These are phyloP conservation scores for Rhabdornis inornatus DNA, from an alignment of 2,113 vertebrate genomes.

Conservation along the genomic window DNA sequence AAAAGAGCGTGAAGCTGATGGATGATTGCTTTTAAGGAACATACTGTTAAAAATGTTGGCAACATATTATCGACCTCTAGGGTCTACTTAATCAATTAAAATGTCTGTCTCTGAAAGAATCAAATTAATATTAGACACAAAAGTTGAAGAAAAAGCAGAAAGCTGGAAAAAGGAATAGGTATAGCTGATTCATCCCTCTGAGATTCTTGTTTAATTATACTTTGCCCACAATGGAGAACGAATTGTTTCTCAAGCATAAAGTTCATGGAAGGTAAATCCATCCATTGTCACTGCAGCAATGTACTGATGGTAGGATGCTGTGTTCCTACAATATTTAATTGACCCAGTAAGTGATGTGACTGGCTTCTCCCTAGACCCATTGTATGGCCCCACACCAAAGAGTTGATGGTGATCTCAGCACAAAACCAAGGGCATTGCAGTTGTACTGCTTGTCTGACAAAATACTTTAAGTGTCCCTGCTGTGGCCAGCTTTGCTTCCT, in stretches of 20 bases:
- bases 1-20: not conserved
- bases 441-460: not conserved
- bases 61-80: not conserved
- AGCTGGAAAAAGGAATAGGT: not conserved
- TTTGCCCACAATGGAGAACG: not conserved
- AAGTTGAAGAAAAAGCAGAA: slow-evolving; percentile 5
- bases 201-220: not conserved
- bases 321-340: not conserved
- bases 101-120: not conserved
- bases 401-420: not conserved
- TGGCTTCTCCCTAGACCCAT: not conserved
- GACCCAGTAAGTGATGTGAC: not conserved
- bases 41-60: not conserved
- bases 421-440: not conserved
- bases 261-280: not conserved
- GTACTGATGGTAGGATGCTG: not conserved
- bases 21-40: not conserved
- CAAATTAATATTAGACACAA: not conserved
- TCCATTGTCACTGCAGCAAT: not conserved
- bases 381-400: not conserved
- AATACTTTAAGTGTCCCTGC: not conserved
- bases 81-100: slow-evolving; percentile 13
- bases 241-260: not conserved
- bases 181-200: not conserved
- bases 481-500: not conserved